phyloP scores from a whole-genome alignment of 2,113 vertebrate species.

The Fulica atra region DNA sequence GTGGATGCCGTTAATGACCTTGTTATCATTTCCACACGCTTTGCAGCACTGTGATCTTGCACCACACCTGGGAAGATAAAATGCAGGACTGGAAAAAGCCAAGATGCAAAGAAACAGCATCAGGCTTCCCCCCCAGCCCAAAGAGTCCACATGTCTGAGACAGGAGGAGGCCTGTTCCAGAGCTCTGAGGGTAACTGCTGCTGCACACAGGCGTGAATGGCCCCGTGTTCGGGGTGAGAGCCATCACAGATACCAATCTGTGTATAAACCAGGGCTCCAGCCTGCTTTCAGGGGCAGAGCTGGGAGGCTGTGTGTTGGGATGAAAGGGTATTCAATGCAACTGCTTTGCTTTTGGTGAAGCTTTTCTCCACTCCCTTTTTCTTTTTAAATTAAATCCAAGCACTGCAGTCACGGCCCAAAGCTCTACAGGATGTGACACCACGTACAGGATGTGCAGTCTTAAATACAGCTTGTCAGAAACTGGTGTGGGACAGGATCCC shows the following conservation, averaged over 20 bases:
- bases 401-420: neutral
- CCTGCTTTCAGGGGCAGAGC: neutral
- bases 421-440: neutral
- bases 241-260: neutral
- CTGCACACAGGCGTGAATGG: fast-evolving
- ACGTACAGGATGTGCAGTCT: neutral
- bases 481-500: neutral
- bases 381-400: neutral
- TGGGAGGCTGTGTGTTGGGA: neutral
- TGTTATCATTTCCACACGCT: fast-evolving
- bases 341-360: neutral
- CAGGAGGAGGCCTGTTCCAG: too few relatives aligned
- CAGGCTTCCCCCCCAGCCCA: neutral
- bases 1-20: fast-evolving
- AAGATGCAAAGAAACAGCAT: neutral
- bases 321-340: neutral
- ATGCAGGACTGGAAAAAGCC: neutral
- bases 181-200: too few relatives aligned
- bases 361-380: too few relatives aligned
- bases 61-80: neutral
- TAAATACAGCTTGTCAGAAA: neutral
- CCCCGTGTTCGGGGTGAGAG: neutral
- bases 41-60: fast-evolving
- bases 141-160: fast-evolving
- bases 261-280: neutral